phyloP scores from a whole-genome alignment of 2,888 invertebrate genomes.

The Aproaerema taeniolella region DNA sequence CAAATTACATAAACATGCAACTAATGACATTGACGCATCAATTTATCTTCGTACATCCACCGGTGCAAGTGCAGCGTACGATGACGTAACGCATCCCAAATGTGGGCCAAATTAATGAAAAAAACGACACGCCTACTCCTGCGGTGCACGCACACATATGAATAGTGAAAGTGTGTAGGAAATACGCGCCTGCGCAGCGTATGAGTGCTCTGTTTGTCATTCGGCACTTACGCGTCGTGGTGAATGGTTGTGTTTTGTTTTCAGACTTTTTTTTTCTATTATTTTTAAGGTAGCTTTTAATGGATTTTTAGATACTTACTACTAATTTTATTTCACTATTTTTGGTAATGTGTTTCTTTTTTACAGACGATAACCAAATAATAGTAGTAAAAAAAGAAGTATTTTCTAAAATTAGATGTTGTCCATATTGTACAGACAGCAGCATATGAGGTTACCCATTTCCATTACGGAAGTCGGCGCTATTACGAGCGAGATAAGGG shows the following conservation, averaged over 20 bases:
- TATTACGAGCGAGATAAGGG: no score
- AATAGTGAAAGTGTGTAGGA: slow-evolving; percentile 55
- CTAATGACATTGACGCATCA: slow-evolving; percentile 35
- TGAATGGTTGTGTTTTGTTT: slow-evolving; percentile 26
- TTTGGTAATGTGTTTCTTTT: no score
- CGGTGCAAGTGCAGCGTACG: slow-evolving; percentile 29
- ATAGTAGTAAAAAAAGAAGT: no score
- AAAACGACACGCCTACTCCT: slow-evolving; percentile 44
- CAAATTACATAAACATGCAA: no score
- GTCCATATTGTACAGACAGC: no score
- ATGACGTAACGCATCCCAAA: slow-evolving; percentile 64
- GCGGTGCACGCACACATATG: slow-evolving; percentile 28
- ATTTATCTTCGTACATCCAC: slow-evolving; percentile 42
- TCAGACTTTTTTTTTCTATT: background rate
- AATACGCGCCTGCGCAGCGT: slow-evolving; percentile 8
- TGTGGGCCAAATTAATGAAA: slow-evolving; percentile 70
- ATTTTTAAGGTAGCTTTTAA: background rate
- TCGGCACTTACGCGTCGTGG: slow-evolving; percentile 31
- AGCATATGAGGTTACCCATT: no score
- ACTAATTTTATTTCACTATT: no score
- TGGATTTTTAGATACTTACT: no score
- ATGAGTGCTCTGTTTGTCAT: slow-evolving; percentile 33
- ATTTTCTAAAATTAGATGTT: no score
- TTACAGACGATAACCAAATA: no score
- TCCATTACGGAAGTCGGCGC: no score